Evolutionary conservation across 92 coral and sea anemone species (phyloP), one percentile per base, ranked within the genome.

Genomic region (Porites lobata): DNA sequence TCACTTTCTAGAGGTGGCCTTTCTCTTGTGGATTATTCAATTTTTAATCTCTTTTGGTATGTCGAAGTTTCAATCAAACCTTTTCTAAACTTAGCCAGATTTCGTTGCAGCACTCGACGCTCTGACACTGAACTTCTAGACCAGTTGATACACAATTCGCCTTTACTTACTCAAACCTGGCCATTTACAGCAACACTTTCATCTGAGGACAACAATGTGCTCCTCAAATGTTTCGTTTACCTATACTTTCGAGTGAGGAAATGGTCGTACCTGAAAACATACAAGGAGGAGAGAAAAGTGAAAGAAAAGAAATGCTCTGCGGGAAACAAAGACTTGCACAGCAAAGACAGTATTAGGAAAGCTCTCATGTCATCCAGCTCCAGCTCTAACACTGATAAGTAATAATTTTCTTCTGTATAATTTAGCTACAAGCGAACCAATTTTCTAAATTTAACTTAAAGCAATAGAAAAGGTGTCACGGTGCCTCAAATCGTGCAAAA

Each of bases 1-100:
- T 65, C 92, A 8, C 43, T 89, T 18, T 68, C 74, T 72, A 89
- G 92, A 89, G 92, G 90, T 21, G 89, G 92, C 32, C 92, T 83
- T 24, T 7, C 85, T 2, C 82, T 50, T 11, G 85, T 85, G 61
- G 77, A 85, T 32, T 26, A 54, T 9, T 15, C 84, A 15, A 78
- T 83, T 5, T 85, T 69, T 79, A 79, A 70, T 29, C 85, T 69
- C 73, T 90, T 90, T 71, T 90, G 85, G 53, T 78, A 72, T 26
- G 68, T 90, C 6, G 87, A 90, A 90, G 74, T 72, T 59, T 71
- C 82, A 9, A 50, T 85, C 58, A 82, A 90, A 47, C 90, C 92
- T 50, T 89, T 81, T 67, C 54, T 76, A 11, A 89, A 75, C 62
- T 32, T 89, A 9, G 21, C 85, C 18, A 50, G 79, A 21, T 26